Conservation (phyloP, 2,888 invertebrate genomes). For the Campoplex nolae region DNA sequence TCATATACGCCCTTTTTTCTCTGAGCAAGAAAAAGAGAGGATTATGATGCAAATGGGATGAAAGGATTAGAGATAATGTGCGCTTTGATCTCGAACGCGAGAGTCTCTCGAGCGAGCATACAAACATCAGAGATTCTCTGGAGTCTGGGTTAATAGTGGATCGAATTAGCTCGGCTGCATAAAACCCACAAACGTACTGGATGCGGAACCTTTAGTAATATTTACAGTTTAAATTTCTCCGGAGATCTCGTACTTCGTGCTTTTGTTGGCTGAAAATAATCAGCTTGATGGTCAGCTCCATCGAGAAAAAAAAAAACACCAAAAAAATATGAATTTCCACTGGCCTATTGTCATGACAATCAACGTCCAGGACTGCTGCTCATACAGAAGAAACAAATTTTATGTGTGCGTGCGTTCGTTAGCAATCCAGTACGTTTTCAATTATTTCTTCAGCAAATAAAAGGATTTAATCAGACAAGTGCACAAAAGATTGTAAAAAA, state of each 20-base stretch:
- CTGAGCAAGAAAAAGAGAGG: neutral
- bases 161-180: constrained; percentile 56
- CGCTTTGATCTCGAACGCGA: constrained; percentile 59
- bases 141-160: constrained; percentile 60
- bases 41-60: constrained; percentile 27
- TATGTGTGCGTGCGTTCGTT: neutral
- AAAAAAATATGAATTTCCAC: neutral
- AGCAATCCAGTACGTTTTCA: neutral
- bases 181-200: neutral
- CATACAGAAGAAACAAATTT: neutral
- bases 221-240: constrained; percentile 25
- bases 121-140: constrained; percentile 31
- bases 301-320: neutral
- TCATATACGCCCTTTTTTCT: neutral
- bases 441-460: neutral
- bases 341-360: neutral
- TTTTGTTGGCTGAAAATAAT: constrained; percentile 22
- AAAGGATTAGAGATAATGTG: constrained; percentile 34
- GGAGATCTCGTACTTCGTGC: constrained; percentile 6
- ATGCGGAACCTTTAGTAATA: constrained; percentile 24
- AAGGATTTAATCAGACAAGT: neutral
- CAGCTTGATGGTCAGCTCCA: neutral
- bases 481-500: neutral
- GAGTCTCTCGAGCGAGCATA: constrained; percentile 32
- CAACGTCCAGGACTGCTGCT: neutral